Base-by-base conservation (phyloP, 2,797 vertebrate species). In the Podarcis siculus region DNA sequence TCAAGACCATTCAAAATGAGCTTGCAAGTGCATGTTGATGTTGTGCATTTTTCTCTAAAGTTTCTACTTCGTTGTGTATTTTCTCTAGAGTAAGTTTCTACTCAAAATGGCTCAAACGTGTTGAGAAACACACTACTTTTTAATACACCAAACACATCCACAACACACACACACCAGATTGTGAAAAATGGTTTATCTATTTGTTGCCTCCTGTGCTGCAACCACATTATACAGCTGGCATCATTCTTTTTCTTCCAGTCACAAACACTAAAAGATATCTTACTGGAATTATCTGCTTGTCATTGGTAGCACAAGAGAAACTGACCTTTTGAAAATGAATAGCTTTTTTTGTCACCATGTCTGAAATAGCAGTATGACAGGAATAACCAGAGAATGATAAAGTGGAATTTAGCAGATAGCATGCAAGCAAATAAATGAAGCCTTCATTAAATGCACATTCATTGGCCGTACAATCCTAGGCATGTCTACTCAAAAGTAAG, bases 271-370 rank as follows among this genome's bases (percentile, higher is more conserved):
- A 86, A 79, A 86, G 27, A 35, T 77, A 69, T 78, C 25, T 83
- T 58, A 21, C 87, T 79, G 49, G 42, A 84, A 79, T n/a, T 42
- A 71, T 37, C 35, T 19, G 39, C 13, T 66, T 78, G 19, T 69
- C 35, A 72, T 79, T 61, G 82, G 66, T 27, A 83, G 8, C 37
- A 32, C 6, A 42, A 12, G 30, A 58, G 75, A 88, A 84, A 72
- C 27, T 79, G 35, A 49, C 49, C 64, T 83, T 88, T 78, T 79
- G 2, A 71, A 88, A 88, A 39, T 79, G 37, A 77, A 35, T 39
- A n/a, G 32, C 13, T n/a, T 69, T 83, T 42, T 69, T 83, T 72
- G 39, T 75, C 49, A 71, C n/a, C 21, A 7, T 58, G 13, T n/a
- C 71, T 72, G 32, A 71, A 86, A 79, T 27, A 71, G 76, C 27